Base-by-base conservation (phyloP, 2,797 vertebrate species). In the Scolopax bukidnonensis region DNA sequence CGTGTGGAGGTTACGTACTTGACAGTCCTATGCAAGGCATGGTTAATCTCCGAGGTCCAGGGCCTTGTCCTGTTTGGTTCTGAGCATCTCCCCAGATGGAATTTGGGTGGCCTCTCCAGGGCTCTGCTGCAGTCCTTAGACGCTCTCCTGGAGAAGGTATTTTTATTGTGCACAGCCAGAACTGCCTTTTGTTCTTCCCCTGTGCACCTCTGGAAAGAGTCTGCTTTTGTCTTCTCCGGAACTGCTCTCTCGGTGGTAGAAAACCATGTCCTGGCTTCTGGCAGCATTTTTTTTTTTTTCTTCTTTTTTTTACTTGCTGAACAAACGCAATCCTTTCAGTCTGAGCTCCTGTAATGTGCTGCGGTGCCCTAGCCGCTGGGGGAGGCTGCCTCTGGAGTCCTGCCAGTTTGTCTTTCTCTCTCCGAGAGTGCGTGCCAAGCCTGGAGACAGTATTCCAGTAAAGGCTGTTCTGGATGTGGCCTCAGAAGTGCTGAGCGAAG, bases 1-100 rank as follows among this genome's bases (percentile, higher is more conserved):
- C 0, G 0, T 25, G 17, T 68, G 38, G 54, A 57, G 32, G 41
- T 84, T 43, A n/a, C 18, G 5, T 18, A 5, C 25, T 51, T 78
- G 57, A 53, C 20, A 73, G 57, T 63, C 51, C 51, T 75, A 24
- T 33, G 43, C 20, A 56, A 85, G 28, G 19, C 36, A 27, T 23
- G 17, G 19, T 24, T 91, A n/a, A 30, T 77, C 11, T 51, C 25
- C 1, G 1, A 63, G 27, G 17, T 40, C 63, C 36, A 73, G 56
- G 48, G 19, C 76, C 19, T 56, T 75, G 47, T 36, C 51, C 48
- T 47, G 19, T 43, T 77, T 2, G 1, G 24, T 68, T 54, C 41
- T 60, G n/a, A 33, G 50, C 50, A 64, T 69, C 67, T 60, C 45
- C 36, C 5, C 16, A 24, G 32, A 6, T 3, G 19, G 65, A 51